A percentile compares a stretch with the other conserved stretches of the same genome.
These are phyloP conservation scores for Nannoperca australis DNA, from an alignment of 2,797 vertebrate species.

Conservation along the genomic window DNA sequence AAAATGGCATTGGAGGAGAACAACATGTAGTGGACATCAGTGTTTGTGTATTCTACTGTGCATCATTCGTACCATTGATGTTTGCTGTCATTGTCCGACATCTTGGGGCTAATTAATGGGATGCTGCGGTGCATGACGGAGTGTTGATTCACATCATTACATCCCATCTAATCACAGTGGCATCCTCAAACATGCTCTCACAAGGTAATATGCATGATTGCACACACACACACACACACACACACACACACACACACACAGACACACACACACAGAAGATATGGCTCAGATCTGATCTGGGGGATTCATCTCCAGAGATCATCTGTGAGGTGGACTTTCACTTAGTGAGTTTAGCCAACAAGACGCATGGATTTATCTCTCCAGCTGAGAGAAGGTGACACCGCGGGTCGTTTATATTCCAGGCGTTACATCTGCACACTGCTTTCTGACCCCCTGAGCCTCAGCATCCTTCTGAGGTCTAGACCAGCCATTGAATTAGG, in stretches of 20 bases:
- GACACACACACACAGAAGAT: constrained; percentile 10
- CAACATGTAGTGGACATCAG: constrained; percentile 42
- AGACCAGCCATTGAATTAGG: constrained; percentile 90
- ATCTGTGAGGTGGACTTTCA: constrained; percentile 50
- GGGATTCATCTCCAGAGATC: constrained; percentile 57
- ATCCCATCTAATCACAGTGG: constrained; percentile 59
- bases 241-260: constrained; percentile 8
- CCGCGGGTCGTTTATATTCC: constrained; percentile 81
- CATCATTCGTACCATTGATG: constrained; percentile 56
- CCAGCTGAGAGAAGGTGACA: constrained; percentile 58
- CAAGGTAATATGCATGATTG: constrained; percentile 11
- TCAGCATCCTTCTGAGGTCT: constrained; percentile 87
- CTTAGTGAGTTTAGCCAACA: constrained; percentile 57
- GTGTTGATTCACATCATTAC: constrained; percentile 77
- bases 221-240: background rate
- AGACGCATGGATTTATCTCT: constrained; percentile 57
- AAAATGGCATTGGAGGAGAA: constrained; percentile 6
- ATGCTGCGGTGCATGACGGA: constrained; percentile 66
- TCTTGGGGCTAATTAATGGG: constrained; percentile 75
- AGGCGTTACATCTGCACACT: constrained; percentile 79
- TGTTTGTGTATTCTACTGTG: constrained; percentile 22
- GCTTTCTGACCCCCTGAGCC: constrained; percentile 82
- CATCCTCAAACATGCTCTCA: constrained; percentile 47
- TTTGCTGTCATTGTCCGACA: constrained; percentile 65
- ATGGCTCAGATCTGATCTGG: constrained; percentile 43